Evolutionary conservation across 1,140 invertebrate genomes (phyloP), one percentile per base, ranked within the genome.

Genomic region (Atta cephalotes): DNA sequence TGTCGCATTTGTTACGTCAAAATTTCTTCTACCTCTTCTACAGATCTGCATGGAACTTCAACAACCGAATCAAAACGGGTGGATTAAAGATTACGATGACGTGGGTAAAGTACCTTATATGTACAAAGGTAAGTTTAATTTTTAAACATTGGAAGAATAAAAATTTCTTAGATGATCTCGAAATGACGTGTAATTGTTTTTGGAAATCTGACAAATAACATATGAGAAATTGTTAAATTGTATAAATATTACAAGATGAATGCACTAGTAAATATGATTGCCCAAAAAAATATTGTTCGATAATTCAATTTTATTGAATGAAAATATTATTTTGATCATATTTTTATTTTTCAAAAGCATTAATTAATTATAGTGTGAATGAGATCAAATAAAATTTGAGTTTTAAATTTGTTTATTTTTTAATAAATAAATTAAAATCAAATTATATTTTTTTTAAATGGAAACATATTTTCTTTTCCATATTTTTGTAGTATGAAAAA

Each of bases 51-150:
- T 96, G 6, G 96, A 97, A 91, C 95, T 98, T 0, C 95, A 97
- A 90, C 96, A 97, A 60, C 96, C 97, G 78, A 95, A 96, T 10
- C 56, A 76, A 3, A 96, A 96, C 16, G 97, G 96, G 1, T 99
- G 98, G 98, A 97, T 97, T 0, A 96, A 97, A 63, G 97, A 97
- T 90, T 98, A 97, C 96, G 98, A 98, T 92, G 96, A 97, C 14
- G 93, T 96, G 65, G 98, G 98, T 77, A 97, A 97, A 94, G 97
- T 97, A 82, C 98, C 98, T 0, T 99, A 98, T 92, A 96, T 97
- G 12, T 98, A 98, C 93, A 97, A 98, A 95, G 97, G 97, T 96
- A 91, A 92, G 76, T 79, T 70, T 51, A 62, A 65, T 28, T 58
- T 25, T 65, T n/a, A 21, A 2, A 28, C 10, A 16, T 70, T 76